These are phyloP conservation scores for Pycnomerus fuliginosus DNA, from an alignment of 2,888 invertebrate genomes.

Conservation along the genomic window DNA sequence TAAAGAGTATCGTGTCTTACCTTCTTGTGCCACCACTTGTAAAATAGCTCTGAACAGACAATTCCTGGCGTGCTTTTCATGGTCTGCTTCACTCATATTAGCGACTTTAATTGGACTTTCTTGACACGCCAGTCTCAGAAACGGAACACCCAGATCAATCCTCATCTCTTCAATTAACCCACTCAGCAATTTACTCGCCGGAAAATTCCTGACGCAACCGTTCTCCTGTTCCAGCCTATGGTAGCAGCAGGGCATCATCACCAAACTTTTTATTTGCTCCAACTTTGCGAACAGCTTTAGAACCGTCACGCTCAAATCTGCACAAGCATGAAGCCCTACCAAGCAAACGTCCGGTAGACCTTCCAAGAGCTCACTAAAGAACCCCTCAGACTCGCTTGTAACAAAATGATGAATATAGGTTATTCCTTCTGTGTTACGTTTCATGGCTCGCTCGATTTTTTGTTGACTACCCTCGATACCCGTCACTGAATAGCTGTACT, in stretches of 20 bases:
- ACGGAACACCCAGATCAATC: slow-evolving; percentile 62
- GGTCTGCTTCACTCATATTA: slow-evolving; percentile 53
- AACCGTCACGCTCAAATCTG: slow-evolving; percentile 70
- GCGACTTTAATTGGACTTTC: slow-evolving; percentile 60
- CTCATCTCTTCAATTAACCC: slow-evolving; percentile 45
- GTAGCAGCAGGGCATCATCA: slow-evolving; percentile 79
- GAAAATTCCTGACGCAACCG: slow-evolving; percentile 63
- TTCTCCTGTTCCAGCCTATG: slow-evolving; percentile 56
- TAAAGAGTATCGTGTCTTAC: too few relatives aligned
- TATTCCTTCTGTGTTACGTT: slow-evolving; percentile 46
- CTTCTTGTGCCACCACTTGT: slow-evolving; percentile 59
- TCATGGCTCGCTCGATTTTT: slow-evolving; percentile 60
- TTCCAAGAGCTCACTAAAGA: slow-evolving; percentile 39
- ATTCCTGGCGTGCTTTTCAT: slow-evolving; percentile 56
- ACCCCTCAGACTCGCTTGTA: slow-evolving; percentile 54
- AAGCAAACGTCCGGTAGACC: slow-evolving; percentile 48
- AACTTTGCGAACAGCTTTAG: slow-evolving; percentile 65
- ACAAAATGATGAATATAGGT: slow-evolving; percentile 61
- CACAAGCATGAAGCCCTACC: slow-evolving; percentile 76
- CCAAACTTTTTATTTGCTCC: slow-evolving; percentile 57
- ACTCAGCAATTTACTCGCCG: slow-evolving; percentile 59
- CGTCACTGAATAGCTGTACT: slow-evolving; percentile 61
- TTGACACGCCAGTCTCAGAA: slow-evolving; percentile 73
- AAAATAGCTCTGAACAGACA: slow-evolving; percentile 64
- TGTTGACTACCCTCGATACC: slow-evolving; percentile 66